Evolutionary conservation across 2,888 invertebrate genomes (phyloP).

Genomic region (Xiphydria camelus): DNA sequence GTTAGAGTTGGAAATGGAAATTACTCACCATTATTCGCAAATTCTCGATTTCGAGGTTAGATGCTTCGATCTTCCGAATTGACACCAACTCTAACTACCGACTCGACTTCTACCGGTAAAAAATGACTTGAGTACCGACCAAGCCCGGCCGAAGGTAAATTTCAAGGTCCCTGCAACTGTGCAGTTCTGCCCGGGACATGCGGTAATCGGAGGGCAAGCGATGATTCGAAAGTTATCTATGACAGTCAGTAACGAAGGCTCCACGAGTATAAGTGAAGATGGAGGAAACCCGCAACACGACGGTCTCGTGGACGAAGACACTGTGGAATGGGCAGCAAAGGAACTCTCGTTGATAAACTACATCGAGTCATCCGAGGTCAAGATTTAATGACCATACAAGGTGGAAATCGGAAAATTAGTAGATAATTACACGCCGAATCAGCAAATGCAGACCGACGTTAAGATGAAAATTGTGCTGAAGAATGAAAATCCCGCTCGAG

Average conservation of each 20-base stretch:
- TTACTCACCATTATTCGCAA: no score
- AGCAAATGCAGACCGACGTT: constrained; percentile 7
- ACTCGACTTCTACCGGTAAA: no score
- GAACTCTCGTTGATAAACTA: constrained; percentile 3
- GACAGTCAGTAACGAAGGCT: background rate
- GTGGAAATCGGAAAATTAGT: constrained; percentile 4
- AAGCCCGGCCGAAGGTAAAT: no score
- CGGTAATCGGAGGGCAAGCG: constrained; percentile 6
- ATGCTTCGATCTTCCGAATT: no score
- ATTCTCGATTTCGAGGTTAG: no score
- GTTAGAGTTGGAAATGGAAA: no score
- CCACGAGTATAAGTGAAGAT: background rate
- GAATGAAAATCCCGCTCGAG: constrained; percentile 16
- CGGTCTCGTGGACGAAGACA: background rate
- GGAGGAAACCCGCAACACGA: background rate
- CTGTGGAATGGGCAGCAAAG: background rate
- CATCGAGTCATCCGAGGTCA: background rate
- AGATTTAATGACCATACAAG: constrained; percentile 1
- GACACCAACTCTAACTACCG: no score
- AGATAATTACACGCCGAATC: background rate
- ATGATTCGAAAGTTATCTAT: constrained; percentile 5
- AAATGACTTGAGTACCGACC: no score
- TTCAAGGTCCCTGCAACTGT: no score
- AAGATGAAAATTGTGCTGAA: constrained; percentile 19
- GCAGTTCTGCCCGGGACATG: no score